Base-by-base conservation (phyloP, 2,888 invertebrate species). In the Ophioninae sp. region DNA sequence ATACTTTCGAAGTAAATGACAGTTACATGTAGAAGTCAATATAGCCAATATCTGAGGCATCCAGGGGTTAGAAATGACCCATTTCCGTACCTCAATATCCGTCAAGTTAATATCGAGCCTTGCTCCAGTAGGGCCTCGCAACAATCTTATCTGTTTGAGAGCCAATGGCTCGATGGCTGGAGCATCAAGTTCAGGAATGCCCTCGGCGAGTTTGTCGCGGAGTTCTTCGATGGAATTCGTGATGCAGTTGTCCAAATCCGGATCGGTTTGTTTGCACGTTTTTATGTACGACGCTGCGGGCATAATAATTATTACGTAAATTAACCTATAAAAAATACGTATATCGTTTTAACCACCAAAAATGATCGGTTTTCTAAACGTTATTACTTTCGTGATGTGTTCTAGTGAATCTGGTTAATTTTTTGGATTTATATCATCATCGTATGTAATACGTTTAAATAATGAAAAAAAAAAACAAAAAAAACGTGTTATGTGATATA, bases 101-200 rank as follows among this genome's bases (percentile, higher is more conserved):
- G 92, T 92, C 9, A 92, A 83, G 84, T 92, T 92, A n/a, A 93
- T 84, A 20, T 92, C 92, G n/a, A 93, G 89, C 20, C 91, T 90
- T 6, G 93, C 95, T 7, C 94, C 95, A 67, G 93, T 93, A 0
- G 95, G 94, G 1, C 95, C 95, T 5, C 95, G 93, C 0, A 94
- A 94, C 79, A 96, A 91, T 7, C 94, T 94, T 20, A 96, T 94
- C 90, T 95, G 95, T 0, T 95, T 94, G 74, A 96, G 92, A 65
- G 93, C 93, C 37, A 96, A 92, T 0, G 96, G 96, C 87, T 96
- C 96, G 41, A 96, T 93, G 0, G 95, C 93, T 0, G 96, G 96
- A 6, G 96, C 95, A n/a, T 94, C 94, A 72, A 96, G 91, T 91
- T 96, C 96, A 0, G 95, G 95, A 79, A 96, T 96, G 67, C 96